A percentile compares a stretch with the other conserved stretches of the same genome.
Conservation (phyloP, 2,113 vertebrate genomes). For the Eira barbara region DNA sequence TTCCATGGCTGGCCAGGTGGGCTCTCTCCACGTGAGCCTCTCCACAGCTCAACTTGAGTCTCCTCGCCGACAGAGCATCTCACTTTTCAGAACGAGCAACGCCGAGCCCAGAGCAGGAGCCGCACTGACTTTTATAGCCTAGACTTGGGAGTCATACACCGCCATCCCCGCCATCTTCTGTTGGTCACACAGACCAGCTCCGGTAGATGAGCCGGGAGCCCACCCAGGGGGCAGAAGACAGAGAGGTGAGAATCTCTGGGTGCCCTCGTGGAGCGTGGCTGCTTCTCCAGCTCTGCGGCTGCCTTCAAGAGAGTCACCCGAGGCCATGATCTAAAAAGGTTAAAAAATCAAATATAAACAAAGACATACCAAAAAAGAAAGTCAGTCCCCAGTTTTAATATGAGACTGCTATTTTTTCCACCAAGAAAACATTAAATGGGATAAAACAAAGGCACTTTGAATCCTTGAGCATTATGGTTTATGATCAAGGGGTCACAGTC, state of each 20-base stretch:
- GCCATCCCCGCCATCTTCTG: accelerated
- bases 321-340: neutral
- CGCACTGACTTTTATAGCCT: neutral
- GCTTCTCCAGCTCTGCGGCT: accelerated
- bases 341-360: neutral
- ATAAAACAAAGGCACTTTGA: neutral
- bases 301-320: neutral
- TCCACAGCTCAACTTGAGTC: accelerated
- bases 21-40: neutral
- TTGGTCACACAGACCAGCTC: neutral
- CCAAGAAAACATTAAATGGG: neutral
- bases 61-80: neutral
- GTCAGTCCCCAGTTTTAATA: neutral
- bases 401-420: neutral
- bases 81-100: accelerated
- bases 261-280: neutral
- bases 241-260: accelerated
- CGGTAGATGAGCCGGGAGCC: accelerated
- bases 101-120: neutral
- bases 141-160: neutral
- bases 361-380: neutral
- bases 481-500: accelerated
- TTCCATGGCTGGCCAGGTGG: neutral
- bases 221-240: neutral
- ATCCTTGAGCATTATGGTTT: neutral